Evolutionary conservation across 2,888 invertebrate species (phyloP).

Genomic region (Agrilus cyanescens): DNA sequence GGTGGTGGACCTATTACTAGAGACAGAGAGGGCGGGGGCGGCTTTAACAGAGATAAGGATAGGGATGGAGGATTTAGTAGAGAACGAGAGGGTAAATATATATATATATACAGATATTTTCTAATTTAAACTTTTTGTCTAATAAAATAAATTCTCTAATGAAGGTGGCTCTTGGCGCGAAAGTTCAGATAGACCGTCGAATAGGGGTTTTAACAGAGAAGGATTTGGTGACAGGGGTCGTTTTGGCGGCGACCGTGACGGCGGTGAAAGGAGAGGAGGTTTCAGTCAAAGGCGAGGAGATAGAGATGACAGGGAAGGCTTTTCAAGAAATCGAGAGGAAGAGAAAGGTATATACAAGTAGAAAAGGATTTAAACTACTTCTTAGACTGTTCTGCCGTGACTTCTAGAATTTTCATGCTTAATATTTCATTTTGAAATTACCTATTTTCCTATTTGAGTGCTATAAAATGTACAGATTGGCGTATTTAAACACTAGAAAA

Average conservation of each 20-base stretch:
- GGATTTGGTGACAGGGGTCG: conserved; percentile 24
- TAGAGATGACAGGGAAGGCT: conserved; percentile 16
- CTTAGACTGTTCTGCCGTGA: too few relatives aligned
- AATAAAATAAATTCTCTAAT: too few relatives aligned
- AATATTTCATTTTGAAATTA: too few relatives aligned
- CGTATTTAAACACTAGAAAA: too few relatives aligned
- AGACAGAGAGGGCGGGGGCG: conserved; percentile 21
- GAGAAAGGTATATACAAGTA: too few relatives aligned
- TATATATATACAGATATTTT: conserved; percentile 21
- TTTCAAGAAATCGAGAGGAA: background rate
- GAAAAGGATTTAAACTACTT: too few relatives aligned
- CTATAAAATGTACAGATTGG: too few relatives aligned
- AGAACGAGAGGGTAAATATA: conserved; percentile 23
- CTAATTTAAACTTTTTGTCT: background rate
- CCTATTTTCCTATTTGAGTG: too few relatives aligned
- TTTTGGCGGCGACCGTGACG: conserved; percentile 18
- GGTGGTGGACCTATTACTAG: conserved; percentile 23
- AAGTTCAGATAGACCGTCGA: conserved; percentile 15
- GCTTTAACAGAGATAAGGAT: conserved; percentile 16
- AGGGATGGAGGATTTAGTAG: conserved; percentile 21
- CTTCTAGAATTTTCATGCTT: too few relatives aligned
- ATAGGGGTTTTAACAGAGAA: conserved; percentile 22
- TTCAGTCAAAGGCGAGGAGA: conserved; percentile 21
- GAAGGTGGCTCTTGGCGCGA: too few relatives aligned
- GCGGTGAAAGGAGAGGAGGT: conserved; percentile 15